A percentile compares a stretch with the other conserved stretches of the same genome.
These are phyloP conservation scores for Tinamus guttatus DNA, from an alignment of 2,113 vertebrate genomes.

Conservation along the genomic window DNA sequence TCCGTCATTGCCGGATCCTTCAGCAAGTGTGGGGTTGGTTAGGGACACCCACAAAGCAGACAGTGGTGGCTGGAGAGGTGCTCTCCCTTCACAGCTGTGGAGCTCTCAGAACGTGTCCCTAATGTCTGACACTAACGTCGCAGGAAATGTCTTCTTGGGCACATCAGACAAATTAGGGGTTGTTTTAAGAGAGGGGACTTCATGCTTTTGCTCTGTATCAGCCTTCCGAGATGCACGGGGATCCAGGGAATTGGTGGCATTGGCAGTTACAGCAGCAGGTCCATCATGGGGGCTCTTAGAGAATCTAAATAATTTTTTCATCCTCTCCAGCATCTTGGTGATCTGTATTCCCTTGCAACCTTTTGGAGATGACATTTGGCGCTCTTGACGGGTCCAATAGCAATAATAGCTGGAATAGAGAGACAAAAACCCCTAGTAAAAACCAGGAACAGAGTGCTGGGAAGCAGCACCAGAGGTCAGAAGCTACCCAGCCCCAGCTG, in stretches of 20 bases:
- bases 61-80: background rate
- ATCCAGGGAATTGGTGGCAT: background rate
- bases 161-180: background rate
- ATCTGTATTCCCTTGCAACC: background rate
- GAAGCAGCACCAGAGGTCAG: background rate
- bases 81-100: background rate
- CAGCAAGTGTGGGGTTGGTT: background rate
- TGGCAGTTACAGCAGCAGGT: background rate
- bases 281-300: background rate
- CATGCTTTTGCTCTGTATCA: accelerated
- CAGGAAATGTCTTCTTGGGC: background rate
- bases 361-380: background rate
- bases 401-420: background rate
- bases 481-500: background rate
- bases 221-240: background rate
- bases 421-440: background rate
- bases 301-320: background rate
- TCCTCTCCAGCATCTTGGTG: accelerated
- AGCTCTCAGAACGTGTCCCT: background rate
- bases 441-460: background rate
- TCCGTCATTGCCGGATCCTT: background rate
- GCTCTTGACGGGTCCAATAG: background rate
- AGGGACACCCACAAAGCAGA: background rate
- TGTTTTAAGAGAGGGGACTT: background rate
- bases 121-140: background rate